Evolutionary conservation across 2,888 invertebrate genomes (phyloP), one percentile per base, ranked within the genome.

Genomic region (Tetheella fluctuosa): DNA sequence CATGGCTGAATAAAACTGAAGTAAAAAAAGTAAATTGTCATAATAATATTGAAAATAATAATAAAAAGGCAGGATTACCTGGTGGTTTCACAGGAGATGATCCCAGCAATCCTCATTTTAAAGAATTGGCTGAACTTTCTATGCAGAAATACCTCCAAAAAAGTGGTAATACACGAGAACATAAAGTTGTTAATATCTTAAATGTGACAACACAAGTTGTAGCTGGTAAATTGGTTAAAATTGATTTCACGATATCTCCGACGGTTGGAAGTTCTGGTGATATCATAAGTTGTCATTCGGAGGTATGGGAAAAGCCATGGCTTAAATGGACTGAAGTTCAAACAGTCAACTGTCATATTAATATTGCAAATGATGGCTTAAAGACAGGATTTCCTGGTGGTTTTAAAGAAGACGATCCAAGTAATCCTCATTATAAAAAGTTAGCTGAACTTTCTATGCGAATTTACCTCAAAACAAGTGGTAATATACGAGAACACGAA

Each of bases 281-380:
- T 58, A 57, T 64, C 0, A 57, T 73, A 12, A 64, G 55, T 20
- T 85, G 85, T 59, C 61, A 73, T 25, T 79, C 85, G 3, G 52
- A 73, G 55, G 64, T 84, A 54, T 83, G 73, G 67, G 79, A 80
- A 58, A 67, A 68, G 55, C 85, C 92, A 0, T 96, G 95, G 95
- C 48, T 94, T 17, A 65, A 78, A 0, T 85, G 84, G 1, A 84
- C 85, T 66, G 81, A 93, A 55, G 71, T 79, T n/a, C 2, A 17
- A 0, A 57, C 64, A 3, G 77, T 77, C 0, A 57, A 57, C 2
- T 81, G 80, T 53, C 52, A 59, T n/a, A 17, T 34, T 15, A 53
- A 2, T 13, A 57, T 54, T 12, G 23, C n/a, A n/a, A n/a, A n/a
- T n/a, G n/a, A 60, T 52, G 64, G 57, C 5, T 6, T 28, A 6